These are phyloP conservation scores for Entomobrya multifasciata DNA, from an alignment of 2,888 invertebrate species.

Conservation along the genomic window DNA sequence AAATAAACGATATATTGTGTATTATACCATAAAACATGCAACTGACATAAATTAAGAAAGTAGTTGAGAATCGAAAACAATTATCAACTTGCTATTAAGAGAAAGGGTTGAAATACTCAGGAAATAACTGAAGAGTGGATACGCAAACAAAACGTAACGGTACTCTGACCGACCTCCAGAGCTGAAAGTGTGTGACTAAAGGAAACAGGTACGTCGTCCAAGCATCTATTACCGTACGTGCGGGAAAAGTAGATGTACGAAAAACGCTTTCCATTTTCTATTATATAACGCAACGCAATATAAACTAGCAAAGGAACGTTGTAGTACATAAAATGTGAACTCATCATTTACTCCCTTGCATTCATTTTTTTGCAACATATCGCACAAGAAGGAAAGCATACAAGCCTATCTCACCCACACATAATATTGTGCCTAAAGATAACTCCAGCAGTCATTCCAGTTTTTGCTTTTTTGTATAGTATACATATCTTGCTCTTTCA, in stretches of 20 bases:
- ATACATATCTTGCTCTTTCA: neutral
- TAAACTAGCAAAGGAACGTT: neutral
- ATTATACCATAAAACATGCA: neutral
- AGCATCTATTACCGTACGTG: constrained; percentile 32
- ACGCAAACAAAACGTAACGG: constrained; percentile 64
- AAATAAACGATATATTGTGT: neutral
- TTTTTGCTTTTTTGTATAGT: neutral
- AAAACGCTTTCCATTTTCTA: constrained; percentile 43
- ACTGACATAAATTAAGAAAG: neutral
- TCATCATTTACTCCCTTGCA: constrained; percentile 22
- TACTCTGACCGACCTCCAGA: constrained; percentile 63
- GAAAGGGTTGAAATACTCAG: constrained; percentile 41
- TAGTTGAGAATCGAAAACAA: neutral
- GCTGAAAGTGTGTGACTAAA: constrained; percentile 71
- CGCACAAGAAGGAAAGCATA: constrained; percentile 8
- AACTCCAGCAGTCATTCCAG: neutral
- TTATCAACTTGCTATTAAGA: constrained; percentile 9
- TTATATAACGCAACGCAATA: constrained; percentile 36
- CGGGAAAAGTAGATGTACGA: neutral
- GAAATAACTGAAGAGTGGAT: constrained; percentile 62
- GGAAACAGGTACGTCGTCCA: constrained; percentile 58
- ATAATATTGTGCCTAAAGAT: constrained; percentile 9
- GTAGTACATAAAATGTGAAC: neutral
- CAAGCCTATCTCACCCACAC: constrained; percentile 3
- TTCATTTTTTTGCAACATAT: constrained; percentile 21